These are phyloP conservation scores for Propithecus perrieri DNA, from an alignment of 2,797 vertebrate species.

Conservation along the genomic window DNA sequence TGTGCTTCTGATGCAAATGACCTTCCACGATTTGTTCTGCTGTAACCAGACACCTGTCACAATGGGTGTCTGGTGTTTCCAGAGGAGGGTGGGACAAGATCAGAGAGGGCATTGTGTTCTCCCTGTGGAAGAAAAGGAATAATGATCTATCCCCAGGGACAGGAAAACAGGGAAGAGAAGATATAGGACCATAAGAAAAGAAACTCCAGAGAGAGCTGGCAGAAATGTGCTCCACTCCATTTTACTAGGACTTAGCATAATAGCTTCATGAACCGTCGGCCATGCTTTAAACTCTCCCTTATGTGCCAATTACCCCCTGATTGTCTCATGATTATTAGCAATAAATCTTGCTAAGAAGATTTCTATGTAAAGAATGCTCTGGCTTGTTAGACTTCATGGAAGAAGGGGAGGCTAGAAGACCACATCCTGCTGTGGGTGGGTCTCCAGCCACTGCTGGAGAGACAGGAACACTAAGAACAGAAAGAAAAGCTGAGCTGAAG, in stretches of 20 bases:
- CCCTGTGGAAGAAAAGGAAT: background rate
- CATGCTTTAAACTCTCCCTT: background rate
- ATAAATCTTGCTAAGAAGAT: background rate
- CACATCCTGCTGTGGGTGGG: background rate
- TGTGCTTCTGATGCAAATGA: background rate
- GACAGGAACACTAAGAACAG: background rate
- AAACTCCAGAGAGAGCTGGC: too few relatives aligned
- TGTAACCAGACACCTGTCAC: background rate
- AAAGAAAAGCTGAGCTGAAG: background rate
- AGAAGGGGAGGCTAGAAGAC: background rate
- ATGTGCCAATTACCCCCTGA: accelerated
- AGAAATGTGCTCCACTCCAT: background rate
- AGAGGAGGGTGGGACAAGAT: background rate
- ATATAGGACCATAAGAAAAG: background rate
- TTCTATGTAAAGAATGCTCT: background rate
- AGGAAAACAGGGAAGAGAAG: background rate
- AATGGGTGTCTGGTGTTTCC: background rate
- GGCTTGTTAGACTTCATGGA: background rate
- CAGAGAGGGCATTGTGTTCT: background rate
- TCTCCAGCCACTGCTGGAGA: background rate
- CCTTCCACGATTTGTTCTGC: background rate
- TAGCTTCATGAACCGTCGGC: background rate
- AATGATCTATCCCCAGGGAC: background rate
- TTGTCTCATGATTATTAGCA: background rate
- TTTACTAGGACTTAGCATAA: background rate